A percentile compares a stretch with the other conserved stretches of the same genome.
These are phyloP conservation scores for Garra rufa DNA, from an alignment of 2,113 vertebrate species.

Conservation along the genomic window DNA sequence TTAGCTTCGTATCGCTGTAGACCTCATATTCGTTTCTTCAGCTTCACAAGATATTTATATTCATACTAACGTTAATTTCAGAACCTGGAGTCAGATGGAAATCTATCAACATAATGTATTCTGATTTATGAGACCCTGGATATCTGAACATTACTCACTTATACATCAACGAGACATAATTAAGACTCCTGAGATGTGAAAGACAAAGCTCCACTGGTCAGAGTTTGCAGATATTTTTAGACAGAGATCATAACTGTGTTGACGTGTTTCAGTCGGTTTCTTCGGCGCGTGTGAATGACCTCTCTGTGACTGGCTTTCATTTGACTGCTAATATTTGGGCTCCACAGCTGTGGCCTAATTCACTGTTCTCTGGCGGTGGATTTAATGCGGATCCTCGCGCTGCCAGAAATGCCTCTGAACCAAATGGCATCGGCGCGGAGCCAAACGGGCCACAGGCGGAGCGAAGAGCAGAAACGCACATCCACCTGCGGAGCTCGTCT, in stretches of 20 bases:
- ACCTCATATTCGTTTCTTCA: no score
- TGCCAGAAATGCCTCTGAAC: background rate
- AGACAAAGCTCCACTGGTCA: background rate
- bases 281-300: background rate
- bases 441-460: background rate
- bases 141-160: background rate
- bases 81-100: no score
- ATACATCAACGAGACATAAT: no score
- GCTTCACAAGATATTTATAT: no score
- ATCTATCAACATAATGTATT: no score
- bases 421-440: background rate
- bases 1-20: no score
- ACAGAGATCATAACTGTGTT: background rate
- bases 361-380: background rate
- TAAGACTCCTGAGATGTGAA: no score
- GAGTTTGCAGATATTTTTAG: background rate
- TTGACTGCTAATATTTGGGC: background rate
- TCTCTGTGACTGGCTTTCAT: background rate
- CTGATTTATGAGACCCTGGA: no score
- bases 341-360: slow-evolving; percentile 23
- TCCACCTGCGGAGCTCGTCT: background rate
- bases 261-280: no score
- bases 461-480: background rate
- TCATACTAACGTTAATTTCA: no score
- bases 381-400: background rate